phyloP scores from a whole-genome alignment of 2,888 invertebrate genomes.

The Cryptocephalus primarius region DNA sequence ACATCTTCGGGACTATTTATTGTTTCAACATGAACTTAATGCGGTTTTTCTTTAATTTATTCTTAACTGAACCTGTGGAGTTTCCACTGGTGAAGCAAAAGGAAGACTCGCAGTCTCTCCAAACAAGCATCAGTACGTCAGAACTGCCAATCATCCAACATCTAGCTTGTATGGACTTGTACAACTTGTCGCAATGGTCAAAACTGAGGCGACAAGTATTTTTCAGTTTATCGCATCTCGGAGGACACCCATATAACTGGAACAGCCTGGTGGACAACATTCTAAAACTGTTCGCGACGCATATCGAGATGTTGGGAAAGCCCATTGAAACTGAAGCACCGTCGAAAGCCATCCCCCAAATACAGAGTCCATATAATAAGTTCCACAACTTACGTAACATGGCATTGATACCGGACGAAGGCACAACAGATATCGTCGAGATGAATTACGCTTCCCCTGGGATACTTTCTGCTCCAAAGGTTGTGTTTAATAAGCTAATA shows the following conservation, averaged over 20 bases:
- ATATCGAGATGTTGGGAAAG: constrained; percentile 50
- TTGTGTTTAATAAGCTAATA: constrained; percentile 29
- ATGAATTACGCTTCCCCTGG: constrained; percentile 13
- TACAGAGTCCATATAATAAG: constrained; percentile 13
- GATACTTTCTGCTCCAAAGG: constrained; percentile 7
- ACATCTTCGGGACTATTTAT: constrained; percentile 60
- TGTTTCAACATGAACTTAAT: constrained; percentile 59
- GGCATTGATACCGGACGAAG: constrained; percentile 16
- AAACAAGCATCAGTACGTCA: constrained; percentile 48
- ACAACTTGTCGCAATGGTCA: constrained; percentile 53
- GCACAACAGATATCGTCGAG: constrained; percentile 19
- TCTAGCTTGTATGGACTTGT: constrained; percentile 65
- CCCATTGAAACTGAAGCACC: constrained; percentile 18
- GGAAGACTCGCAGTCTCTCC: constrained; percentile 41
- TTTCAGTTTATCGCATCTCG: constrained; percentile 67
- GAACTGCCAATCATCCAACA: constrained; percentile 60
- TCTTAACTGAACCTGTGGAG: constrained; percentile 57
- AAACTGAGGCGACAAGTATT: constrained; percentile 48
- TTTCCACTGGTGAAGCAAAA: constrained; percentile 49
- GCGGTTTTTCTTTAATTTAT: constrained; percentile 57
- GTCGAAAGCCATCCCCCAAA: constrained; percentile 4
- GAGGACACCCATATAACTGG: constrained; percentile 85
- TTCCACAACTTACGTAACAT: constrained; percentile 29
- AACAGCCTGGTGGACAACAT: constrained; percentile 56
- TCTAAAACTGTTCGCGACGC: constrained; percentile 50